Base-by-base conservation (phyloP, 2,888 invertebrate genomes). In the Minunthozetes semirufus region DNA sequence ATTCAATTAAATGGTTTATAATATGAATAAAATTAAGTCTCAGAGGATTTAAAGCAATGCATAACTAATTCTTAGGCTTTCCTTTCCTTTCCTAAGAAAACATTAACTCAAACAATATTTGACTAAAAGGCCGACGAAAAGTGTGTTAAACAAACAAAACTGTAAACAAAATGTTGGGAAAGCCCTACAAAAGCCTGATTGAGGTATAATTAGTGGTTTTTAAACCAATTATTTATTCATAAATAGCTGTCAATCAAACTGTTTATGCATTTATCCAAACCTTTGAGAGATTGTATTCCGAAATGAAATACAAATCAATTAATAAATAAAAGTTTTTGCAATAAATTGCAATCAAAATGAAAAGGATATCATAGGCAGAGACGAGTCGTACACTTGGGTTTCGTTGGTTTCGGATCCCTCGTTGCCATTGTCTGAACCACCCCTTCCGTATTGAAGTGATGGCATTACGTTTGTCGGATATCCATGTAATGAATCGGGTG, bases 331-430 rank as follows among this genome's bases (percentile, higher is more conserved):
- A n/a, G n/a, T 33, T 33, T 48, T 48, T 9, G 61, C 2, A 15
- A 61, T 29, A 27, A 13, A 33, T 17, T 19, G n/a, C 42, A 56
- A 59, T 25, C 33, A 5, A 61, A 87, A 88, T 87, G 87, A 88
- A 92, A 93, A 93, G 90, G 93, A 93, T 92, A 94, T 93, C 88
- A 93, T 92, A 89, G 93, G 92, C 87, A 92, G 91, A 86, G 92
- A 88, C 84, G 92, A 92, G 85, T 93, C 94, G 87, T 92, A 93
- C 82, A 89, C 89, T 61, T 77, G 77, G 85, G 92, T 90, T 33
- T 76, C 76, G 38, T 76, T 76, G 17, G 75, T 73, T 48, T 76
- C 76, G 13, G 75, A 75, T 17, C 76, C 76, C 29, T 76, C 76
- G 85, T 93, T 93, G 78, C 89, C 92, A 81, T 92, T 56, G 73